These are phyloP conservation scores for Donacobius atricapilla DNA, from an alignment of 2,113 vertebrate genomes.

Conservation along the genomic window DNA sequence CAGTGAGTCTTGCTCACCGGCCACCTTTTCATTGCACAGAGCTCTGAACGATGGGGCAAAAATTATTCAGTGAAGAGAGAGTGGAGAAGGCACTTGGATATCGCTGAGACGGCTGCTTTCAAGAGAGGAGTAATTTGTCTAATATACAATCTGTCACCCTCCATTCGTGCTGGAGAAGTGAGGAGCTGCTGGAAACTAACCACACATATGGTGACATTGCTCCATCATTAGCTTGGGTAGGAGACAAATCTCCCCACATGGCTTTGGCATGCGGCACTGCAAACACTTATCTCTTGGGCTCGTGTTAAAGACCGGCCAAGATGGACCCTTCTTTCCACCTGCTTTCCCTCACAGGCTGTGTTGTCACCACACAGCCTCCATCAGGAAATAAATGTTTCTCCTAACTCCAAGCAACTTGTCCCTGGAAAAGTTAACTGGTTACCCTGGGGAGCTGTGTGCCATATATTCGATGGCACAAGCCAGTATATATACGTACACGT, in stretches of 20 bases:
- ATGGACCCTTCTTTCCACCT: slow-evolving; percentile 34
- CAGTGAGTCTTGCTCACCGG: neutral
- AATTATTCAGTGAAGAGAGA: slow-evolving; percentile 24
- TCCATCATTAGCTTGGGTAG: slow-evolving; percentile 57
- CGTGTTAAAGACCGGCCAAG: neutral
- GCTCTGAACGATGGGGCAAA: slow-evolving; percentile 27
- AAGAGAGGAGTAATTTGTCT: slow-evolving; percentile 53
- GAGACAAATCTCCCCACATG: slow-evolving; percentile 39
- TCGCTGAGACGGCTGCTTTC: slow-evolving; percentile 22
- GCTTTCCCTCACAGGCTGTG: slow-evolving; percentile 29
- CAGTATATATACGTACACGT: fast-evolving
- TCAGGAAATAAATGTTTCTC: slow-evolving; percentile 5
- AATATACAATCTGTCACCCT: slow-evolving; percentile 61
- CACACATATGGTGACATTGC: slow-evolving; percentile 66
- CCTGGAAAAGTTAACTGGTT: neutral
- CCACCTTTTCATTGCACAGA: slow-evolving; percentile 1
- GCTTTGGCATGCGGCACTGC: slow-evolving; percentile 32
- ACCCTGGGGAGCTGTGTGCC: neutral
- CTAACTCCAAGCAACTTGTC: neutral
- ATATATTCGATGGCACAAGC: fast-evolving
- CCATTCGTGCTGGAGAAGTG: slow-evolving; percentile 41
- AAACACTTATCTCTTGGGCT: slow-evolving; percentile 54
- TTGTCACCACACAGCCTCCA: slow-evolving; percentile 14
- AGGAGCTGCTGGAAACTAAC: slow-evolving; percentile 64
- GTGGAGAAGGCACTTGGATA: slow-evolving; percentile 15